Percentiles rank a stretch among this genome's conserved stretches.
Conservation (phyloP, 2,113 vertebrate genomes). For the Pleuronectes platessa region DNA sequence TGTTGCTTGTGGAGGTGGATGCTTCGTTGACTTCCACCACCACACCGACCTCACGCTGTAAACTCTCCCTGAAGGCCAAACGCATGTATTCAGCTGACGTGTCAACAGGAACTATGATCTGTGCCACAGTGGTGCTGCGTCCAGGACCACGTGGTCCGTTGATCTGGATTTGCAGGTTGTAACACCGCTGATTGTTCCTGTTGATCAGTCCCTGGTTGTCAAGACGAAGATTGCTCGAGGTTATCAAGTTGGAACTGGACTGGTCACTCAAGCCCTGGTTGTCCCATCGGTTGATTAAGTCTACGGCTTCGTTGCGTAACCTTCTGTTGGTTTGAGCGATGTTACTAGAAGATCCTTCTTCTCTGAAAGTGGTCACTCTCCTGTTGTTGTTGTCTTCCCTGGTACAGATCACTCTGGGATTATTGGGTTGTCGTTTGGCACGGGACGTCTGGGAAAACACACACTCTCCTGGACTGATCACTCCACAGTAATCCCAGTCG, state of each 20-base stretch:
- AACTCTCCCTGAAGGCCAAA: neutral
- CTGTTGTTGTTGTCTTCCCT: neutral
- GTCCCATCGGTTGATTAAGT: neutral
- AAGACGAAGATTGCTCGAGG: rapidly evolving
- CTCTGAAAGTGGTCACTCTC: neutral
- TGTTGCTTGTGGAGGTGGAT: neutral
- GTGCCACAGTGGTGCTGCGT: neutral
- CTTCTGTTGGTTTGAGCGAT: too few species aligned
- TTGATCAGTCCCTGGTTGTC: neutral
- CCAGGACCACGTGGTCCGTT: neutral
- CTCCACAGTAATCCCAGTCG: slow-evolving; percentile 6
- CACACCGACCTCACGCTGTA: neutral
- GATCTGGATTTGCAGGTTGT: slow-evolving; percentile 8
- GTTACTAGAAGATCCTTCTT: neutral
- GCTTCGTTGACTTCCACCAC: neutral
- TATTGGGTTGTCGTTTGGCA: neutral
- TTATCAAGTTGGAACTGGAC: neutral
- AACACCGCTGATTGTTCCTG: neutral
- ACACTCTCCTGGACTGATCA: neutral
- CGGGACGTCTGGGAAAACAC: neutral
- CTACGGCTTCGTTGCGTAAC: neutral
- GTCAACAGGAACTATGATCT: neutral
- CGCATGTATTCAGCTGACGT: neutral
- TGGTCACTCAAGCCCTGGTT: neutral
- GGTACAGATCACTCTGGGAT: neutral